Evolutionary conservation across 2,797 vertebrate genomes (phyloP).

Genomic region (Linurgus olivaceus): DNA sequence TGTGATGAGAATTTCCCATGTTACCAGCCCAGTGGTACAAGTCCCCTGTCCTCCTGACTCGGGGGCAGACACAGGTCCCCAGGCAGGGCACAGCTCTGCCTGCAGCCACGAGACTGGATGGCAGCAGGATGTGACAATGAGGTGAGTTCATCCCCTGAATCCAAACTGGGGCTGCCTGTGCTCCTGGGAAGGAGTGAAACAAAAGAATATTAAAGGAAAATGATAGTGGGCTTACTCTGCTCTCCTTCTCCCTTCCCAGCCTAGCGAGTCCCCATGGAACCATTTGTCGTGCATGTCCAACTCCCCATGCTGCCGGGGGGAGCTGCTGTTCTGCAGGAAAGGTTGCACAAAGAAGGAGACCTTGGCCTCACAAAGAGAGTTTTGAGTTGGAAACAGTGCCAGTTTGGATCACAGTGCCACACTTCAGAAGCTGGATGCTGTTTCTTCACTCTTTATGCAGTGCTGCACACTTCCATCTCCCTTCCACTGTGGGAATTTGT

Average conservation of each 20-base stretch:
- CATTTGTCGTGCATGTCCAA: background rate
- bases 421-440: background rate
- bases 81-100: background rate
- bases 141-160: background rate
- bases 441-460: background rate
- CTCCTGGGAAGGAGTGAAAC: background rate
- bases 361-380: background rate
- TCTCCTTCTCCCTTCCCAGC: background rate
- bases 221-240: background rate
- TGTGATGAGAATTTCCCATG: background rate
- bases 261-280: background rate
- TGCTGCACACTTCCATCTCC: background rate
- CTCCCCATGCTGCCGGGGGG: background rate
- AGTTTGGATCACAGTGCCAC: background rate
- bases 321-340: background rate
- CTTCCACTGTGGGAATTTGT: background rate
- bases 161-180: background rate
- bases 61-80: background rate
- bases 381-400: background rate
- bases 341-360: background rate
- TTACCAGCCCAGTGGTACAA: background rate
- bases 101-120: background rate
- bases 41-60: background rate
- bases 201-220: background rate
- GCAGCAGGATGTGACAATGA: background rate